These are phyloP conservation scores for Oikopleura dioica DNA, from an alignment of 23 tunicate genomes.

Conservation along the genomic window DNA sequence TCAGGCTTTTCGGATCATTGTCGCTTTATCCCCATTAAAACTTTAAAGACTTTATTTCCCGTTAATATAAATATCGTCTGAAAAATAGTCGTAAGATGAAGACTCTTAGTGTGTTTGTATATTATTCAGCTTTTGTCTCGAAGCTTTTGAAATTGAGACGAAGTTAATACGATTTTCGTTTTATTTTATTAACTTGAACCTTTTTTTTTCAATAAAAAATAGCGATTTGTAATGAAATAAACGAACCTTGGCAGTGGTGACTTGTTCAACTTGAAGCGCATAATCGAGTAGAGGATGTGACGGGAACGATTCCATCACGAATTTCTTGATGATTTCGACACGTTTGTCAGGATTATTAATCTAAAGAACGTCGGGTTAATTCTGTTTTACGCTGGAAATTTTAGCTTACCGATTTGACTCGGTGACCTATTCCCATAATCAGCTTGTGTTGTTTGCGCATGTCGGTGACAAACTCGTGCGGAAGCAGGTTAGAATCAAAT, in stretches of 20 bases:
- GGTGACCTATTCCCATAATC: conserved; percentile 99
- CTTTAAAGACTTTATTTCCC: background rate
- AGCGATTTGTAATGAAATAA: background rate
- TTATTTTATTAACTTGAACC: background rate
- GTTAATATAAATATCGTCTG: background rate
- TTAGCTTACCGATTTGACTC: conserved; percentile 74
- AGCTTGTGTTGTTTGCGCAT: conserved; percentile 75
- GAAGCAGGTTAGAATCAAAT: conserved; percentile 49
- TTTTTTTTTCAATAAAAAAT: background rate
- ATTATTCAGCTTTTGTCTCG: too few species aligned
- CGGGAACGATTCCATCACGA: conserved; percentile 62
- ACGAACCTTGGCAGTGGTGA: conserved; percentile 88
- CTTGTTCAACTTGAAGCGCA: conserved; percentile 70
- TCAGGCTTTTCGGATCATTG: too few species aligned
- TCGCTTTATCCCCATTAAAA: too few species aligned
- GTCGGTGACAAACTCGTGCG: conserved; percentile 74
- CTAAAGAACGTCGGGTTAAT: conserved; percentile 13
- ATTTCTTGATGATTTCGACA: conserved; percentile 65
- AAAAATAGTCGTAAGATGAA: too few species aligned
- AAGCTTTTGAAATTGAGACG: too few species aligned
- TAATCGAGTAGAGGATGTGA: conserved; percentile 48
- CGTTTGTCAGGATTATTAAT: conserved; percentile 85
- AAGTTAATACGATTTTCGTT: too few species aligned
- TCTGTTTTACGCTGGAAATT: background rate
- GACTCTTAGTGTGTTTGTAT: too few species aligned